Percentiles rank a stretch among this genome's conserved stretches.
These are phyloP conservation scores for Ceramica pisi DNA, from an alignment of 2,888 invertebrate genomes.

Conservation along the genomic window DNA sequence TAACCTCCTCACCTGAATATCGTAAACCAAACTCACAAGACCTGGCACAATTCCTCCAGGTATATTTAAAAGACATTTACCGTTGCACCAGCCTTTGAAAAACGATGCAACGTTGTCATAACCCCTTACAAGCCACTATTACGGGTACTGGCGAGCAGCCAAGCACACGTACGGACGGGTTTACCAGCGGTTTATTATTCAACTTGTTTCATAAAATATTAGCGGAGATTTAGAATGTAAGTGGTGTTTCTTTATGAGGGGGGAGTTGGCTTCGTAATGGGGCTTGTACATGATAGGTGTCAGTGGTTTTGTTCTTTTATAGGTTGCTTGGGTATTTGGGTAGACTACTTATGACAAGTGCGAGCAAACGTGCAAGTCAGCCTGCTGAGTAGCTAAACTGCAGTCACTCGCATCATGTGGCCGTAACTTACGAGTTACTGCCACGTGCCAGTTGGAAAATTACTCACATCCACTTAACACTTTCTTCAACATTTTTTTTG, in stretches of 20 bases:
- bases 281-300: not conserved
- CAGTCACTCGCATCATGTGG: not conserved
- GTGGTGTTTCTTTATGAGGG: conserved; percentile 20
- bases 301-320: not conserved
- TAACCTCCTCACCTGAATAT: conserved; percentile 32
- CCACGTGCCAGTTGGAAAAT: not conserved
- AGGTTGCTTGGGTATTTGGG: not conserved
- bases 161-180: conserved; percentile 52
- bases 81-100: conserved; percentile 50
- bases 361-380: not conserved
- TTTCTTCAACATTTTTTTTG: not conserved
- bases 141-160: conserved; percentile 56
- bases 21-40: conserved; percentile 27
- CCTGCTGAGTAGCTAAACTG: not conserved
- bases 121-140: conserved; percentile 41
- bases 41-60: conserved; percentile 50
- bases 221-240: conserved; percentile 42
- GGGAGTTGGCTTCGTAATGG: not conserved
- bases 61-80: conserved; percentile 60
- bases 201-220: conserved; percentile 61
- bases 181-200: conserved; percentile 59
- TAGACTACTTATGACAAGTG: not conserved
- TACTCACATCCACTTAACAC: not conserved
- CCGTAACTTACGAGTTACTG: not conserved
- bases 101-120: conserved; percentile 57